phyloP scores from a whole-genome alignment of 2,113 vertebrate species.

The Alligator mississippiensis region DNA sequence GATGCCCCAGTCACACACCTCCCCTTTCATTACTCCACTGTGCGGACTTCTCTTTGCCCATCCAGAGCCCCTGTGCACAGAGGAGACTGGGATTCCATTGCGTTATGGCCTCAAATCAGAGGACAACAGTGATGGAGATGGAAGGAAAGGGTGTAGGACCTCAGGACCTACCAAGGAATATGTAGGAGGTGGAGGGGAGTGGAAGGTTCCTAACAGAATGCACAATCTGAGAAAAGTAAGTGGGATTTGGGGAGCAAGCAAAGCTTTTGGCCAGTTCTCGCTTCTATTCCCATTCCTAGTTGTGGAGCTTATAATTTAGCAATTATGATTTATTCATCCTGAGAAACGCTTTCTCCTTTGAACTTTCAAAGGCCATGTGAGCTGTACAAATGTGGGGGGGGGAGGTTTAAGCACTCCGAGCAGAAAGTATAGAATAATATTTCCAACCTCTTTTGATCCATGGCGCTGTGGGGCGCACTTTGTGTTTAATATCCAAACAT shows the following conservation, averaged over 20 bases:
- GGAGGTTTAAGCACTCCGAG: neutral
- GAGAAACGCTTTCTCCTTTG: conserved; percentile 62
- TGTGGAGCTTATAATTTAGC: conserved; percentile 21
- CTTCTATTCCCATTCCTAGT: neutral
- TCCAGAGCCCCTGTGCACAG: neutral
- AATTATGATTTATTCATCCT: conserved; percentile 39
- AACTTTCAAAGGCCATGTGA: conserved; percentile 32
- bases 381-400: neutral
- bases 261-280: neutral
- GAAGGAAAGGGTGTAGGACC: accelerated
- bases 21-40: too few species aligned
- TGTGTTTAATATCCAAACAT: neutral
- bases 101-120: neutral
- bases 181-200: neutral
- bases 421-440: conserved; percentile 6
- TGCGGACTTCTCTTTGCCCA: too few species aligned
- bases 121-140: too few species aligned
- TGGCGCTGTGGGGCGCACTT: neutral
- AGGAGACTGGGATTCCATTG: neutral
- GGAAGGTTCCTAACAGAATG: neutral
- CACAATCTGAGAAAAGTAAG: too few species aligned
- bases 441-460: conserved; percentile 46
- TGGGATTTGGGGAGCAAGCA: neutral
- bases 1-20: too few species aligned
- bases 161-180: neutral